A percentile compares a stretch with the other conserved stretches of the same genome.
Evolutionary conservation across 2,797 vertebrate species (phyloP).

Genomic region (Adelosebastes latens): DNA sequence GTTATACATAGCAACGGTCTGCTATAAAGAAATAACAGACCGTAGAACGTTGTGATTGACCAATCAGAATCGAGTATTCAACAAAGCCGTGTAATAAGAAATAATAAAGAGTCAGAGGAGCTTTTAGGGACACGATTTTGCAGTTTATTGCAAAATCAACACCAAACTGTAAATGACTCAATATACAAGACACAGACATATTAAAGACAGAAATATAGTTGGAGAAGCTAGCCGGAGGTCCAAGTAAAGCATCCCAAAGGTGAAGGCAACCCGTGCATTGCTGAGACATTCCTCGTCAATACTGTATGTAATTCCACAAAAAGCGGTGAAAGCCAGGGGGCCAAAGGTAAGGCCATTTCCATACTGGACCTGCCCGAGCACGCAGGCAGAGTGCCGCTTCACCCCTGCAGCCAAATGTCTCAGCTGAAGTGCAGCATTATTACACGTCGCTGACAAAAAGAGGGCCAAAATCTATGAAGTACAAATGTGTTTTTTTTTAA

Average conservation of each 20-base stretch:
- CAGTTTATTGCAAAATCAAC: not conserved
- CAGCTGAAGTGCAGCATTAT: not conserved
- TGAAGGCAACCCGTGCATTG: not conserved
- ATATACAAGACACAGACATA: not conserved
- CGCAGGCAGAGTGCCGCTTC: conserved; percentile 7
- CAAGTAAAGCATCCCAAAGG: not conserved
- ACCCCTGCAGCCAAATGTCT: conserved; percentile 5
- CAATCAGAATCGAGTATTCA: too few species aligned
- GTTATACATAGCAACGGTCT: too few species aligned
- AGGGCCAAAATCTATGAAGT: not conserved
- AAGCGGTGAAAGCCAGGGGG: not conserved
- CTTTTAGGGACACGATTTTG: not conserved
- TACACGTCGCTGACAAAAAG: not conserved
- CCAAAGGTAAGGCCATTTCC: conserved; percentile 43
- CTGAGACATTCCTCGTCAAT: not conserved
- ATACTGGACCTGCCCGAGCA: conserved; percentile 54
- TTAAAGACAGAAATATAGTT: not conserved
- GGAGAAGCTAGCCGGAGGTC: not conserved
- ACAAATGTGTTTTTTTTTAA: conserved; percentile 23
- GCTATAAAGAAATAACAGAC: too few species aligned
- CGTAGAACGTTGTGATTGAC: not conserved
- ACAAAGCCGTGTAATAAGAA: too few species aligned
- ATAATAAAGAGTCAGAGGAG: too few species aligned
- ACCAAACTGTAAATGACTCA: not conserved
- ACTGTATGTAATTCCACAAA: conserved; percentile 14